Evolutionary conservation across 1,140 invertebrate genomes (phyloP), one percentile per base, ranked within the genome.

Genomic region (Cyphomyrmex costatus): DNA sequence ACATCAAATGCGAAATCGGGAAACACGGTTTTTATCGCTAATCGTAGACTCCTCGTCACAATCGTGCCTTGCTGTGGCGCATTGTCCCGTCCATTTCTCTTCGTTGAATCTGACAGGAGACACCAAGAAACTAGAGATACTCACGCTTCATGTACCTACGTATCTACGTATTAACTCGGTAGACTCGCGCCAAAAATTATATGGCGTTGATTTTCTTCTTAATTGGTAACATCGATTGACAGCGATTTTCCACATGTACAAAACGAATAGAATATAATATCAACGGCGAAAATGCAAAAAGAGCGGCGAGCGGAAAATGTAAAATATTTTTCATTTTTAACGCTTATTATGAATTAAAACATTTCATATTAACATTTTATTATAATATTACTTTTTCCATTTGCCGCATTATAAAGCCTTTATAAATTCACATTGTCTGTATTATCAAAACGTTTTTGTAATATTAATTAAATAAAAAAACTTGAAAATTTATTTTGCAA

Each of bases 281-380:
- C 12, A 60, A 33, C 0, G 24, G 24, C 24, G 21, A 7, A 60
- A 24, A 70, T 10, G 51, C 21, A 21, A 71, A 65, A 68, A 10
- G 74, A 36, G n/a, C 16, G 8, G 42, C n/a, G 36, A 24, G 27
- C 2, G 79, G 53, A 49, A 83, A 83, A 74, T 21, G 33, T 74
- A 33, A 19, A 60, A 74, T 21, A 82, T 82, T 82, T 82, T 60
- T n/a, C 66, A 83, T 83, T 74, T 74, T 19, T 33, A 60, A 49
- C 27, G 27, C n/a, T 83, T 58, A 82, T 82, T 82, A 73, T 73
- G 36, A 82, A 74, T 83, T 83, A 16, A 83, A 74, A 83, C 53
- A 60, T 74, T 73, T 73, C 27, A 83, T 49, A 33, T 74, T 74
- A 74, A 83, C 1, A 49, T 83, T 83, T 83, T 27, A 61, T 61